Evolutionary conservation across 2,888 invertebrate genomes (phyloP), one percentile per base, ranked within the genome.

Genomic region (Nycteola revayana): DNA sequence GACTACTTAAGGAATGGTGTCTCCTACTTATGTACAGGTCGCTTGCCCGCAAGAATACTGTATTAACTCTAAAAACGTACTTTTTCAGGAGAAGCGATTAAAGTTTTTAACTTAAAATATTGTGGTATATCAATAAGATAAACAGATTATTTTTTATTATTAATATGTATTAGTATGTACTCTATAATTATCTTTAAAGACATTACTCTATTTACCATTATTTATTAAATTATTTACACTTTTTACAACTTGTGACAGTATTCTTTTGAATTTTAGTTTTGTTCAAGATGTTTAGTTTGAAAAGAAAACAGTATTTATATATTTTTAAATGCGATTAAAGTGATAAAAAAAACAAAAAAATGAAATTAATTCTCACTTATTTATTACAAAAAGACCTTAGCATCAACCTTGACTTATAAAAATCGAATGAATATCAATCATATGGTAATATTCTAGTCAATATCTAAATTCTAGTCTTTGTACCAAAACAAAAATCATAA

Each of bases 181-280:
- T 44, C 26, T 36, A 36, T 39, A 31, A 31, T 36, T 39, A 43
- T 43, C 17, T 25, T 9, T 36, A n/a, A 39, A 43, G 32, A 35
- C 10, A 36, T 33, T 32, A 17, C 26, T 39, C 20, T 43, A 17
- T 39, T 39, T 39, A 43, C 7, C 21, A 36, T 23, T 39, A 33
- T 22, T 32, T 43, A 1, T 32, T 38, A 35, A 42, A 35, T 42
- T 38, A 35, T 37, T 42, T 42, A 38, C 20, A 35, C 27, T 14
- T 42, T 36, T 32, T 35, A 32, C 20, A 5, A 35, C 35, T 40
- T 32, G 38, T 35, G 42, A 38, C 35, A 24, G 38, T 43, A 30
- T 36, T 36, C 31, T 39, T 43, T 33, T 36, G 30, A 43, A 39
- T 36, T 6, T 36, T 30, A 32, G 11, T 25, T 35, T 30, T 32